A percentile compares a stretch with the other conserved stretches of the same genome.
phyloP scores from a whole-genome alignment of 2,797 vertebrate genomes.

The Channa striata region DNA sequence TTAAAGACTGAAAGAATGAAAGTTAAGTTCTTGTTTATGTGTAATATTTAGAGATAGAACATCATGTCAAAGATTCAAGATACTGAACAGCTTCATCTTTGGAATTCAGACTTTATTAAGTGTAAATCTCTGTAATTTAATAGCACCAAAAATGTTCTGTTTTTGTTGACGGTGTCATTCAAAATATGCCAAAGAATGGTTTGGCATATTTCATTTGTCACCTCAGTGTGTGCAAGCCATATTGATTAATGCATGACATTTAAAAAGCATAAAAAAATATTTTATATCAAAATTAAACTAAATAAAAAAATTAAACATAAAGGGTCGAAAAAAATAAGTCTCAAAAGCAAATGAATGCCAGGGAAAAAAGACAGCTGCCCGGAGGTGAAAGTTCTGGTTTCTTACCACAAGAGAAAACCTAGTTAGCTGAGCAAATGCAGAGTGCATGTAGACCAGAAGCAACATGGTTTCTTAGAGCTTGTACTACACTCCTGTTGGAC shows the following conservation, averaged over 20 bases:
- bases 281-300: neutral
- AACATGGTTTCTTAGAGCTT: constrained; percentile 76
- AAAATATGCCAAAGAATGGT: no score
- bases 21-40: no score
- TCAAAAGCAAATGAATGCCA: neutral
- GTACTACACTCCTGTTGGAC: constrained; percentile 81
- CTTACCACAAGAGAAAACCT: constrained; percentile 66
- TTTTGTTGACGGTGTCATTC: neutral
- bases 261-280: neutral
- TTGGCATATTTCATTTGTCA: no score
- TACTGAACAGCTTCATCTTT: no score
- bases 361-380: constrained; percentile 11
- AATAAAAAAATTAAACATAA: neutral
- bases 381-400: constrained; percentile 29
- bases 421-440: constrained; percentile 76
- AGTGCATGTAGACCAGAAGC: constrained; percentile 76
- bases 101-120: no score
- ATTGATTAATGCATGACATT: neutral
- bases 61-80: no score
- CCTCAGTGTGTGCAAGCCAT: neutral
- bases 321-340: constrained; percentile 8
- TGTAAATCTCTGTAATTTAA: neutral
- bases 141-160: no score
- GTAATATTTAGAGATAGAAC: no score
- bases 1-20: no score